Percentiles rank a stretch among this genome's conserved stretches.
Conservation (phyloP, 2,888 invertebrate genomes). For the Helicoverpa assulta region DNA sequence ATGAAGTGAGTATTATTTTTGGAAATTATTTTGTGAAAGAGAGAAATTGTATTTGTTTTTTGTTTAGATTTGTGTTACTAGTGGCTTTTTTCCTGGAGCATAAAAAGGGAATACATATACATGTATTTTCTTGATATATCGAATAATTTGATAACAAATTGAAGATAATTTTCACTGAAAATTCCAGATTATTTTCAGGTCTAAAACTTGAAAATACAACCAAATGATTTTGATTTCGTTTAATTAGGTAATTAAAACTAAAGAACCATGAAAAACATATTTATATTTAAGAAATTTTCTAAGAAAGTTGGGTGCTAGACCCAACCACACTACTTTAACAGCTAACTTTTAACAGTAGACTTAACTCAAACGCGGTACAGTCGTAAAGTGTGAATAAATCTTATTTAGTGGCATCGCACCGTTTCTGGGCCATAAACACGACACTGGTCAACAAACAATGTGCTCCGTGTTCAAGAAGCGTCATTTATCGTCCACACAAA, state of each 20-base stretch:
- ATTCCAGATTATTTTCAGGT: too few relatives aligned
- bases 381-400: slow-evolving; percentile 77
- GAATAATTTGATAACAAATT: too few relatives aligned
- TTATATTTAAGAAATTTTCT: slow-evolving; percentile 5
- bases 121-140: too few relatives aligned
- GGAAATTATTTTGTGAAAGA: slow-evolving; percentile 1
- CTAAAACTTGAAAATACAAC: too few relatives aligned
- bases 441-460: slow-evolving; percentile 81
- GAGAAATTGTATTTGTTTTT: not conserved
- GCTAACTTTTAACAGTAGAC: slow-evolving; percentile 69
- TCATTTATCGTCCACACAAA: slow-evolving; percentile 81
- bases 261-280: not conserved
- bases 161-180: too few relatives aligned
- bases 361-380: slow-evolving; percentile 67
- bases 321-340: slow-evolving; percentile 53
- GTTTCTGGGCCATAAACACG: slow-evolving; percentile 80
- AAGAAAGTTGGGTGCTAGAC: too few relatives aligned
- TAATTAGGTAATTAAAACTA: too few relatives aligned
- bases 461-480: slow-evolving; percentile 76
- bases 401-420: slow-evolving; percentile 73
- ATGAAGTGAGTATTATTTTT: slow-evolving; percentile 34
- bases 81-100: too few relatives aligned
- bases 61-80: too few relatives aligned
- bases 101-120: too few relatives aligned
- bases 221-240: too few relatives aligned